These are phyloP conservation scores for Choloepus didactylus DNA, from an alignment of 2,797 vertebrate genomes.

Conservation along the genomic window DNA sequence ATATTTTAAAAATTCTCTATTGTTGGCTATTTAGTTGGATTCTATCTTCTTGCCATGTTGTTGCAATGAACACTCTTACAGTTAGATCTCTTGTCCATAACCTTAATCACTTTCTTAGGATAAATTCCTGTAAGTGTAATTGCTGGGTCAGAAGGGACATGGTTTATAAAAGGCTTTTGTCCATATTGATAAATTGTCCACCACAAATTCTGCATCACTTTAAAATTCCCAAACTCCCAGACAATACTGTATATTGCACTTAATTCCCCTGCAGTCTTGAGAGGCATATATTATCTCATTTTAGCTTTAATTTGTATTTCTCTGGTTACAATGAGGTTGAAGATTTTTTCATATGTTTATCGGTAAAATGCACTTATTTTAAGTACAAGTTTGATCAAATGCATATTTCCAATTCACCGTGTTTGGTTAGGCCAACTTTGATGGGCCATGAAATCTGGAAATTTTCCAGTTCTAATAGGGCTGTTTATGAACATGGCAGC, in stretches of 20 bases:
- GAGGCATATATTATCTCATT: background rate
- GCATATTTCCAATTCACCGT: background rate
- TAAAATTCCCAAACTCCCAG: background rate
- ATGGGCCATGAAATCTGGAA: background rate
- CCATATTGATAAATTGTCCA: background rate
- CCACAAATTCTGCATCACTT: background rate
- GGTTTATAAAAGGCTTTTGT: constrained; percentile 17
- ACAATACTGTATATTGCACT: background rate
- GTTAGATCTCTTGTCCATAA: background rate
- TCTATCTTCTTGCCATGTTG: background rate
- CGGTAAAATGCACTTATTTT: constrained; percentile 7
- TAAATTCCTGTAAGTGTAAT: constrained; percentile 33
- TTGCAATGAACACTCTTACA: background rate
- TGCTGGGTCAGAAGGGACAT: constrained; percentile 24
- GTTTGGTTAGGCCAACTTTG: background rate
- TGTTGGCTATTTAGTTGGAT: background rate
- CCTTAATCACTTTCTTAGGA: constrained; percentile 25
- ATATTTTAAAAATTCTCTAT: background rate
- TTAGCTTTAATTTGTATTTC: constrained; percentile 42
- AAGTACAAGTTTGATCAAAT: constrained; percentile 4
- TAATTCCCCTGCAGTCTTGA: background rate
- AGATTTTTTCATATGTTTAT: background rate
- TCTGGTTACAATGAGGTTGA: background rate
- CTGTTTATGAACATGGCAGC: background rate
- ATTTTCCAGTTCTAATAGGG: background rate